Base-by-base conservation (phyloP, 1,140 invertebrate species). In the Drosophila punjabiensis region DNA sequence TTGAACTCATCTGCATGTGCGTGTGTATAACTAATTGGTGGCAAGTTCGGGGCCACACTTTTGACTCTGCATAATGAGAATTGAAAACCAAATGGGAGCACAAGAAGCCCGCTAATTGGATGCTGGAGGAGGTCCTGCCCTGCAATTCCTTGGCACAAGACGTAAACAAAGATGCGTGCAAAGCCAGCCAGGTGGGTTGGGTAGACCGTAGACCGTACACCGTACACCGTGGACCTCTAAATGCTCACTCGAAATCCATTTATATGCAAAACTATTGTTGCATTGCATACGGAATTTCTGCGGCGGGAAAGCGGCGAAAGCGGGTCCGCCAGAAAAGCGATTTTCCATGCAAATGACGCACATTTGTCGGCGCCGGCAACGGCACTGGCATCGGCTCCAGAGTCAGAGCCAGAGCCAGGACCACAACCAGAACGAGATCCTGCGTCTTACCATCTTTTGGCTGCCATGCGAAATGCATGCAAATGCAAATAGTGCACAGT, bases 261-360 rank as follows among this genome's bases (percentile, higher is more conserved):
- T 92, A 83, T 92, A 92, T 92, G 91, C 91, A 92, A 92, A 92
- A 92, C 84, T 92, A 91, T 92, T 92, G 86, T 92, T 92, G 82
- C 90, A 84, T 80, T 79, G 87, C 91, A 92, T 92, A 83, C 87
- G 53, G 76, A 92, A 92, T 89, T 83, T 77, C 71, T 84, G 77
- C 73, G 77, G 79, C 82, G 14, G 32, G n/a, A 20, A 41, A 32
- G 35, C 24, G 14, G 16, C 50, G 60, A 41, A 53, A 55, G 53
- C 35, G 63, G 45, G 61, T 33, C 48, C 60, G 43, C 65, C 66
- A 68, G 79, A 60, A 75, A 82, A 90, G 73, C 79, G 86, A 90
- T 90, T 90, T 90, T 76, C 82, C 87, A 90, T 90, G 86, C 86
- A 90, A 90, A 90, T 90, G 87, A 90, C 82, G 86, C 82, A 91